phyloP scores from a whole-genome alignment of 2,888 invertebrate genomes.

The Drosophila macrothrix region DNA sequence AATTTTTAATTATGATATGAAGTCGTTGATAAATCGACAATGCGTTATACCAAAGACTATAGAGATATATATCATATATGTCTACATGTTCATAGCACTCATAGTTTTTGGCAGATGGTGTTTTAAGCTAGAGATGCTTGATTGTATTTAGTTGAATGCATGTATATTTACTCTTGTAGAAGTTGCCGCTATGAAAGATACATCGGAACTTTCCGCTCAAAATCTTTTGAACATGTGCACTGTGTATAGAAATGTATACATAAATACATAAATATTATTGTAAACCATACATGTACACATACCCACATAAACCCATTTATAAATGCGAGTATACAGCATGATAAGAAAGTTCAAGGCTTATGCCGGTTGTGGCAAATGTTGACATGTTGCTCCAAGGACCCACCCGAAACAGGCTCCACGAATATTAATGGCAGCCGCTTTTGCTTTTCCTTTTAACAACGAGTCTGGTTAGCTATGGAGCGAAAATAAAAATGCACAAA shows the following conservation, averaged over 20 bases:
- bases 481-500: slow-evolving; percentile 53
- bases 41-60: neutral
- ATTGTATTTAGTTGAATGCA: neutral
- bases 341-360: slow-evolving; percentile 67
- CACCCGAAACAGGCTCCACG: slow-evolving; percentile 55
- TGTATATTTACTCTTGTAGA: slow-evolving; percentile 14
- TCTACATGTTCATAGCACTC: neutral
- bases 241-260: slow-evolving; percentile 25
- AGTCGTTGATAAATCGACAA: neutral
- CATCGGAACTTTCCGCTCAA: slow-evolving; percentile 60
- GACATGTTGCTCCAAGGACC: slow-evolving; percentile 64
- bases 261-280: slow-evolving; percentile 8
- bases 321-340: neutral
- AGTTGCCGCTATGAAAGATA: slow-evolving; percentile 25
- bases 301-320: neutral
- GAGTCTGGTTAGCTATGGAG: slow-evolving; percentile 26
- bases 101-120: neutral
- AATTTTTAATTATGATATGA: neutral
- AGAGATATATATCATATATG: neutral
- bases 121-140: neutral
- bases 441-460: slow-evolving; percentile 27
- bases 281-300: slow-evolving; percentile 18
- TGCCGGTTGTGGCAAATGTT: slow-evolving; percentile 64
- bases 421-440: slow-evolving; percentile 61
- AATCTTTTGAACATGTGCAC: slow-evolving; percentile 49